A percentile compares a stretch with the other conserved stretches of the same genome.
phyloP scores from a whole-genome alignment of 2,888 invertebrate species.

The Leucophenga maculata region DNA sequence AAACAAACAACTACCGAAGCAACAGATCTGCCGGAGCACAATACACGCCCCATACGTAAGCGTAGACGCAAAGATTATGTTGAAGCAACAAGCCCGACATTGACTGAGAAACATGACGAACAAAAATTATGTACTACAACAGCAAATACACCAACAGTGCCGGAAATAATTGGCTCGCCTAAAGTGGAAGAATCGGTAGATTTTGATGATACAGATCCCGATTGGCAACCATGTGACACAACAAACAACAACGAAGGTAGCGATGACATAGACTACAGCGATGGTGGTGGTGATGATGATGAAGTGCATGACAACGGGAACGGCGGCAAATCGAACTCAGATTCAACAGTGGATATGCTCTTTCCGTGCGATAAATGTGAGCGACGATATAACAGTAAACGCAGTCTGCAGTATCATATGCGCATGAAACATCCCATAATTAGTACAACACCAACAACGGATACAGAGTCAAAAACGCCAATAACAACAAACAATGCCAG shows the following conservation, averaged over 20 bases:
- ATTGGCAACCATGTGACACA: neutral
- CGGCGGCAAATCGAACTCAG: no score
- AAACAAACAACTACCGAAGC: neutral
- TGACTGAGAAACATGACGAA: no score
- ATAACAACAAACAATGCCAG: neutral
- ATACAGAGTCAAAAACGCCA: neutral
- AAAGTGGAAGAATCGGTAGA: no score
- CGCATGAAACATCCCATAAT: constrained; percentile 49
- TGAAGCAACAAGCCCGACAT: no score
- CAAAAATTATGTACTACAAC: neutral
- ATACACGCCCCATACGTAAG: neutral
- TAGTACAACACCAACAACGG: constrained; percentile 35
- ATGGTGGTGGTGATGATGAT: neutral
- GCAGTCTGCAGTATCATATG: constrained; percentile 57
- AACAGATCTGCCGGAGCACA: neutral
- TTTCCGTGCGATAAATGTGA: constrained; percentile 59
- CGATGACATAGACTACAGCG: constrained; percentile 32
- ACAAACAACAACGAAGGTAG: constrained; percentile 34
- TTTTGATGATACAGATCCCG: neutral
- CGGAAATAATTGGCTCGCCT: no score
- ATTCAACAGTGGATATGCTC: constrained; percentile 44
- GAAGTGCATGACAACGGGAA: constrained; percentile 30
- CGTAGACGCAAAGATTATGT: neutral
- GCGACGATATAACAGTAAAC: constrained; percentile 58
- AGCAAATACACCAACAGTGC: neutral